Base-by-base conservation (phyloP, 1,140 invertebrate species). In the Melipona quadrifasciata region DNA sequence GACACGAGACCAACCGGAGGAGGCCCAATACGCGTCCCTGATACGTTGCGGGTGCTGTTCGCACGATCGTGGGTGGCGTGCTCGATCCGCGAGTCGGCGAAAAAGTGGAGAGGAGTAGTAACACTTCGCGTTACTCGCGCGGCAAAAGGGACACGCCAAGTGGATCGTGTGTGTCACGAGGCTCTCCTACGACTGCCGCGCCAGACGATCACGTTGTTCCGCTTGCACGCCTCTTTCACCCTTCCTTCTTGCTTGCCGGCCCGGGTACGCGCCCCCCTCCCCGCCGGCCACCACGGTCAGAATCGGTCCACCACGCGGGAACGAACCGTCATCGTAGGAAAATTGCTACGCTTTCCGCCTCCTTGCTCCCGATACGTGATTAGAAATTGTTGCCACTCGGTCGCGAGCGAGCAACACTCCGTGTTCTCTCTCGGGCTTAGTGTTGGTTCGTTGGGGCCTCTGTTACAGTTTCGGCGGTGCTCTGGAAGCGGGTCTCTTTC, bases 201-300 rank as follows among this genome's bases (percentile, higher is more conserved):
- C 77, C 55, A 71, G 75, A 82, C 75, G 77, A 76, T 83, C 84
- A 75, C 76, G 75, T 75, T 88, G 84, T 86, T 67, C 70, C 80
- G 84, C 81, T 88, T 85, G 64, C 64, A 75, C 67, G 71, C 53
- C 79, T 88, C 86, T 72, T 82, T 64, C 80, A 71, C 86, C 86
- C 86, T 88, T 79, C 83, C 86, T 88, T 71, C 81, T 85, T 73
- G 17, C 73, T 47, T 47, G 39, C 39, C 39, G 39, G 65, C 10
- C 58, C 19, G 57, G 73, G 39, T 68, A 73, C 61, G 34, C 21
- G 64, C 55, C 51, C 61, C 57, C 17, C 55, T 24, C 64, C 47
- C n/a, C 64, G n/a, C 31, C 21, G 14, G 3, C 57, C 51, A 24
- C 58, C 4, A 17, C 19, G 24, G n/a, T n/a, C 39, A 34, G 55